These are phyloP conservation scores for Bradypodion pumilum DNA, from an alignment of 2,797 vertebrate genomes.

Conservation along the genomic window DNA sequence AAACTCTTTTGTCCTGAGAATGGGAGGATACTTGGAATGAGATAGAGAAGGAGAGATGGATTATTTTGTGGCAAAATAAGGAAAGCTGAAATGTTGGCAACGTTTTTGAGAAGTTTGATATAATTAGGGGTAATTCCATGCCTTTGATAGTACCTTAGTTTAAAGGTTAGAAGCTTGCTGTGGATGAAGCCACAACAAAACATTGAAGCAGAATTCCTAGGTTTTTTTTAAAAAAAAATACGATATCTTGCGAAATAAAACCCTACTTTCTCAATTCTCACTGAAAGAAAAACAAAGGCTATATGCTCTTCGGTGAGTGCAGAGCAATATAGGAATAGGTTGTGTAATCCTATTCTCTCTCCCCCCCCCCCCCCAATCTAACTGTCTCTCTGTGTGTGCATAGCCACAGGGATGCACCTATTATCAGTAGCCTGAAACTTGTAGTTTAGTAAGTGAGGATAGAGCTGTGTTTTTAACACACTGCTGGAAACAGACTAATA, in stretches of 20 bases:
- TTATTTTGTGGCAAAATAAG: background rate
- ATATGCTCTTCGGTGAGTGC: background rate
- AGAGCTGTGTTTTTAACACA: background rate
- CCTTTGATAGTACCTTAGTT: background rate
- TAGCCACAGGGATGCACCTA: background rate
- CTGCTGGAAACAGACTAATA: background rate
- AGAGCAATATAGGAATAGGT: background rate
- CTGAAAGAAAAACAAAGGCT: conserved; percentile 10
- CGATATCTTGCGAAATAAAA: background rate
- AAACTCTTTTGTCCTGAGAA: background rate
- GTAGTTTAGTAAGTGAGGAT: background rate
- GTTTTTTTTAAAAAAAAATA: background rate
- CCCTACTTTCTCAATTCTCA: background rate
- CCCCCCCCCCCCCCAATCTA: background rate
- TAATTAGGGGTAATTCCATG: background rate
- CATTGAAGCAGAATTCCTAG: background rate
- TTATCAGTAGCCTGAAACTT: background rate
- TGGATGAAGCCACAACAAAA: background rate
- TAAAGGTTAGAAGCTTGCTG: background rate
- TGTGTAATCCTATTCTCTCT: background rate
- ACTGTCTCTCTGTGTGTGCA: background rate
- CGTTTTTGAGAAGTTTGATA: background rate
- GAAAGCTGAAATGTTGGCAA: background rate
- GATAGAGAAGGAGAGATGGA: too few species aligned
- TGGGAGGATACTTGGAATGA: background rate